These are phyloP conservation scores for Chionis minor DNA, from an alignment of 2,113 vertebrate genomes.

Conservation along the genomic window DNA sequence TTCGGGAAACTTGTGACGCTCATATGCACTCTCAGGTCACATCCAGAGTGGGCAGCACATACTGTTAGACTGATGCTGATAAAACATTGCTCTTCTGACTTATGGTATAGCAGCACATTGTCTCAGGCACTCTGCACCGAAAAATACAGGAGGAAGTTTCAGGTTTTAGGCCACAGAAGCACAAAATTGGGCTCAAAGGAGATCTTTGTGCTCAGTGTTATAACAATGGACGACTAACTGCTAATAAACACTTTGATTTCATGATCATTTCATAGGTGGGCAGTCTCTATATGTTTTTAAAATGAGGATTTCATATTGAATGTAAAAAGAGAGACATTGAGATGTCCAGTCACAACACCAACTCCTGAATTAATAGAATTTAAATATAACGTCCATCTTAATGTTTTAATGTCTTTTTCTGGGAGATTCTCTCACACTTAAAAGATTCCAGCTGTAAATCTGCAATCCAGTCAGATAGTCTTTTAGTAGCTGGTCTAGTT, in stretches of 20 bases:
- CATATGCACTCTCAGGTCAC: no score
- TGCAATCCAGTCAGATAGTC: neutral
- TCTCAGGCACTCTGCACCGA: neutral
- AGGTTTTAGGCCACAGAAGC: neutral
- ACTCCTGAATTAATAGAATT: neutral
- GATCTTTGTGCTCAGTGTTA: neutral
- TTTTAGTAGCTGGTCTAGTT: neutral
- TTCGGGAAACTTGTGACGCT: neutral
- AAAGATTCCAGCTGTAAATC: neutral
- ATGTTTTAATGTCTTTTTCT: neutral
- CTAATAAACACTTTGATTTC: neutral
- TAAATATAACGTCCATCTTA: neutral
- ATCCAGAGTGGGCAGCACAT: neutral
- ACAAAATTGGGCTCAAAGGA: neutral
- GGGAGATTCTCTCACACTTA: neutral
- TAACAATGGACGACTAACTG: neutral
- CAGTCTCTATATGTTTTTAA: neutral
- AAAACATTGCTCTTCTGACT: neutral
- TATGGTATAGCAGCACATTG: neutral
- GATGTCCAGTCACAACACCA: neutral
- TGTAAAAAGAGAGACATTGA: neutral
- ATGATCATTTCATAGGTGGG: neutral
- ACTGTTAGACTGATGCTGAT: neutral
- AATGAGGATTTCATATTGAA: neutral
- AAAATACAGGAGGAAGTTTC: neutral